A percentile compares a stretch with the other conserved stretches of the same genome.
These are phyloP conservation scores for Physocephala rufipes DNA, from an alignment of 2,888 invertebrate genomes.

Conservation along the genomic window DNA sequence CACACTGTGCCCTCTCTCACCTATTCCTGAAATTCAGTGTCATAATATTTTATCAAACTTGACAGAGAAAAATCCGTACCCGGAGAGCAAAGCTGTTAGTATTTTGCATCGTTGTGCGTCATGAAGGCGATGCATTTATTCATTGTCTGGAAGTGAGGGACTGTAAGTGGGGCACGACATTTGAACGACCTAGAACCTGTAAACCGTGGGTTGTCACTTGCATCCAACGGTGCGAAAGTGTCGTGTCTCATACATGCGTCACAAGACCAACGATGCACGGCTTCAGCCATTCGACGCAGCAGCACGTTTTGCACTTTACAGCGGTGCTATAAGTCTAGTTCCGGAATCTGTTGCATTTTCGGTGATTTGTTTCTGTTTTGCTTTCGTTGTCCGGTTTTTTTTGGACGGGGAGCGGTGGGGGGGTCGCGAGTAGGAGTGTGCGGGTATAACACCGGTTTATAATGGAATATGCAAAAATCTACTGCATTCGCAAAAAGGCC, in stretches of 20 bases:
- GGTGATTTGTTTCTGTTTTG: slow-evolving; percentile 4
- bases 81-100: no score
- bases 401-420: no score
- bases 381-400: no score
- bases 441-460: slow-evolving; percentile 14
- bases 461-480: slow-evolving; percentile 21
- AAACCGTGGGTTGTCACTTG: slow-evolving; percentile 58
- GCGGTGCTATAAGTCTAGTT: slow-evolving; percentile 8
- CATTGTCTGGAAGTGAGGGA: slow-evolving; percentile 5
- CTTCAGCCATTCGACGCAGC: no score
- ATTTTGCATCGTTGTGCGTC: no score
- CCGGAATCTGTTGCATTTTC: slow-evolving; percentile 19
- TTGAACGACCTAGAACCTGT: slow-evolving; percentile 28
- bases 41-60: slow-evolving; percentile 30
- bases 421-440: neutral
- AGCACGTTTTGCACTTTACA: no score
- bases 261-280: no score
- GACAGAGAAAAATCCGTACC: neutral
- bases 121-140: neutral
- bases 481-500: neutral
- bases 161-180: neutral
- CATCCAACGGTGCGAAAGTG: neutral
- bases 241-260: neutral
- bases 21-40: neutral
- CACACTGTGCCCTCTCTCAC: neutral